Evolutionary conservation across 2,113 vertebrate species (phyloP), one percentile per base, ranked within the genome.

Genomic region (Xenopus borealis): DNA sequence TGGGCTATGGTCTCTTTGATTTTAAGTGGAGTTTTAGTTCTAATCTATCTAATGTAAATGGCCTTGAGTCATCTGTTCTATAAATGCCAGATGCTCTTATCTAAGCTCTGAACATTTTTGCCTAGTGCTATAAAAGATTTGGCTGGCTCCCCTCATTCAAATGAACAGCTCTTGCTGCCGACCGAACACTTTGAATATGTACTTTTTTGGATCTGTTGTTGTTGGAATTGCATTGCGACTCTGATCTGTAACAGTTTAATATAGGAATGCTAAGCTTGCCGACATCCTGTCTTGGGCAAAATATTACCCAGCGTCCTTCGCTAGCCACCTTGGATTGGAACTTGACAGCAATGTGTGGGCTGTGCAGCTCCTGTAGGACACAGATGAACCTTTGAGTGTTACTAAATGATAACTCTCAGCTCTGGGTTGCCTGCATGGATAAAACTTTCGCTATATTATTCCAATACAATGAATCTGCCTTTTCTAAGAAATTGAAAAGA

Each of bases 121-220:
- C 77, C 72, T 81, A 74, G 53, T 78, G 71, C 78, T 80, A n/a
- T 79, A 79, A 82, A 85, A 82, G 64, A 84, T 82, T 85, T 85
- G 81, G 75, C 74, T 72, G 80, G 59, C 72, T 82, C 82, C 69
- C 84, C 78, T 83, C 83, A 86, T 87, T 87, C 83, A 86, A 86
- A 85, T 85, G 76, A 83, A 69, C 65, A 78, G 74, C 83, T 75
- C 65, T 75, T 57, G 68, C 77, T 78, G 80, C 77, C 81, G 83
- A 78, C 76, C 76, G 78, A 82, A 79, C 75, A 44, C 66, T 86
- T 78, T 82, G 73, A 78, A 65, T 80, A 33, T 80, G 74, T 66
- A 68, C 58, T 20, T 20, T 61, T 7, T 55, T 55, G 17, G 16
- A 9, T n/a, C 53, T n/a, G 16, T 55, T 55, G 53, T n/a, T 55